phyloP scores from a whole-genome alignment of 2,888 invertebrate species.

The Nycteola revayana region DNA sequence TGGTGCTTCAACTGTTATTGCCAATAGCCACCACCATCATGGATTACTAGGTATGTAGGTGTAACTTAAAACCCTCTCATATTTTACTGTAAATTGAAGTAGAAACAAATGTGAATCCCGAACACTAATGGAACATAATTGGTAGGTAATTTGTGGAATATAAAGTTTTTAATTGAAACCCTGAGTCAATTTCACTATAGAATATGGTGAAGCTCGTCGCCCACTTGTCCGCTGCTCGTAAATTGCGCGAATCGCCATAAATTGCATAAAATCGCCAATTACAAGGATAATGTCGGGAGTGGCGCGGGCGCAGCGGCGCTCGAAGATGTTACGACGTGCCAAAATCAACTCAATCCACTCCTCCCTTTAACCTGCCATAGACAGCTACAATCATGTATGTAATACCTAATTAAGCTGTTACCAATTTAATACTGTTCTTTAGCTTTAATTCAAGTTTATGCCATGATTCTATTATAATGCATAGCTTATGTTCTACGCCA shows the following conservation, averaged over 20 bases:
- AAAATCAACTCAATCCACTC: constrained; percentile 54
- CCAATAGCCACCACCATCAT: too few relatives aligned
- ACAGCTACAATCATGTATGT: constrained; percentile 30
- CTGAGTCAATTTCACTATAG: constrained; percentile 58
- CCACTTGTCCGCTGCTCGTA: constrained; percentile 78
- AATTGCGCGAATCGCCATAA: constrained; percentile 77
- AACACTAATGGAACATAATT: constrained; percentile 69
- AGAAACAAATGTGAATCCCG: constrained; percentile 44
- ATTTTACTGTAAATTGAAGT: constrained; percentile 20
- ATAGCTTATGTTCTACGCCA: too few relatives aligned
- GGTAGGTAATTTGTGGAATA: constrained; percentile 70
- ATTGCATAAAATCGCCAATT: constrained; percentile 78
- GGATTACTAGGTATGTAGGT: too few relatives aligned
- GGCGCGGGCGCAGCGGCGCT: constrained; percentile 38
- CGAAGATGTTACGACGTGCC: constrained; percentile 45
- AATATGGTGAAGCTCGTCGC: constrained; percentile 54
- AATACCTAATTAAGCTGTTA: too few relatives aligned
- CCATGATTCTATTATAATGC: too few relatives aligned
- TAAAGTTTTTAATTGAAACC: constrained; percentile 76
- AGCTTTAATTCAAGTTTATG: too few relatives aligned
- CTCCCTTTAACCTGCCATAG: constrained; percentile 43
- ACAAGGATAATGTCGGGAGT: constrained; percentile 69
- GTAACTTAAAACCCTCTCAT: too few relatives aligned
- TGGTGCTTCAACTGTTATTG: too few relatives aligned
- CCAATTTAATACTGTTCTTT: too few relatives aligned